Base-by-base conservation (phyloP, 2,888 invertebrate genomes). In the Carterocephalus palaemon region DNA sequence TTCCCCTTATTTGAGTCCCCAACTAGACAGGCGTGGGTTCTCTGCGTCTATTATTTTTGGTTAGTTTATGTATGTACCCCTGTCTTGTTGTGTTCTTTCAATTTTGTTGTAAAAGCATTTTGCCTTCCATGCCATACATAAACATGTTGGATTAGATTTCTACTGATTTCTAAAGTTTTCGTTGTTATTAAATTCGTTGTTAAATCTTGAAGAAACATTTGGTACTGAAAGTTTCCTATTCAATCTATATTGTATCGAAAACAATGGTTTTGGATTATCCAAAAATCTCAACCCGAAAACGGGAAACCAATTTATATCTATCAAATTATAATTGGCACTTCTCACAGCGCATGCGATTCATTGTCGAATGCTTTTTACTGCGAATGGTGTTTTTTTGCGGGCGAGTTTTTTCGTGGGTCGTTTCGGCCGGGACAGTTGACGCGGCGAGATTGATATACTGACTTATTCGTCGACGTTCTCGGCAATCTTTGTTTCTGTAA, bases 241-340 rank as follows among this genome's bases (percentile, higher is more conserved):
- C n/a, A n/a, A n/a, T 12, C 12, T 2, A 26, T 12, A 26, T 26
- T 12, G 26, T 26, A 19, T 22, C 36, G 20, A 45, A 45, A 23
- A 6, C 17, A 12, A 17, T 16, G 8, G 3, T 22, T 29, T 28
- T 12, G 20, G 43, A 45, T 45, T 37, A 37, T 31, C 24, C 37
- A 37, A 45, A 45, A 45, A 45, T 32, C 37, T 37, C 37, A 32
- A n/a, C n/a, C 32, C 37, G 45, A 46, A 40, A 34, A 39, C 39
- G 39, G 46, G 46, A 39, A 46, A 39, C 46, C 39, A 24, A 59
- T 66, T 70, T 70, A 67, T 74, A 78, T 82, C 77, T 83, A 84
- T 85, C 80, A 85, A 79, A 81, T 79, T 85, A 84, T 86, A 86
- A 86, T 86, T 86, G 86, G 85, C 85, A 85, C 76, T 77, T 85